A percentile compares a stretch with the other conserved stretches of the same genome.
Conservation (phyloP, 2,113 vertebrate species). For the Erpornis zantholeuca region DNA sequence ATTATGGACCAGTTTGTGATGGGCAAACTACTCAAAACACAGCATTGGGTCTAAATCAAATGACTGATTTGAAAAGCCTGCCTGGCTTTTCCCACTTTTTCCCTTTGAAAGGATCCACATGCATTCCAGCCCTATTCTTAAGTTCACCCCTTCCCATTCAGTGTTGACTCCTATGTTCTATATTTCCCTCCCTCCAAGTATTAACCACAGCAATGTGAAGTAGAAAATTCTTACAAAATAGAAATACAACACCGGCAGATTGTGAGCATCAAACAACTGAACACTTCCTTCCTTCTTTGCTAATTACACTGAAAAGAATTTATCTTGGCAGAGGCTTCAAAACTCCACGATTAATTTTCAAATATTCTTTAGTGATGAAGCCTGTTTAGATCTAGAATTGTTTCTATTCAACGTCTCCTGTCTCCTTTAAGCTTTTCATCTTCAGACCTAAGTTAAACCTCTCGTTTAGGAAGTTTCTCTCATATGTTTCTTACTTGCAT, state of each 20-base stretch:
- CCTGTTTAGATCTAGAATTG: not conserved
- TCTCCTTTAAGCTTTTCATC: not conserved
- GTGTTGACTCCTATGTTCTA: not conserved
- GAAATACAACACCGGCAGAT: not conserved
- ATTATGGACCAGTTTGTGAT: not conserved
- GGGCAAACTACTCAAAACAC: not conserved
- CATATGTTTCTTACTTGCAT: not conserved
- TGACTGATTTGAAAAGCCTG: rapidly evolving
- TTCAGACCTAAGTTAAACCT: not conserved
- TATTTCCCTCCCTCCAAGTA: not conserved
- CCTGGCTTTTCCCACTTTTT: not conserved
- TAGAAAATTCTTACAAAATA: not conserved
- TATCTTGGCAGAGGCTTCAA: not conserved
- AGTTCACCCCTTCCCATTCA: not conserved
- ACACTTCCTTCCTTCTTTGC: not conserved
- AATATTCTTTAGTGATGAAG: not conserved
- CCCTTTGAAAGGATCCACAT: not conserved
- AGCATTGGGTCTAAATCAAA: not conserved
- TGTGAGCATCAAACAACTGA: not conserved
- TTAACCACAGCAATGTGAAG: not conserved
- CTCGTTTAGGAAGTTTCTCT: not conserved
- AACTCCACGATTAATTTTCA: not conserved
- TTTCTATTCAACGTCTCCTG: not conserved
- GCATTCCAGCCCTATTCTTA: not conserved
- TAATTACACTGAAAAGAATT: not conserved